Base-by-base conservation (phyloP, 2,113 vertebrate species). In the Rhizomys pruinosus region DNA sequence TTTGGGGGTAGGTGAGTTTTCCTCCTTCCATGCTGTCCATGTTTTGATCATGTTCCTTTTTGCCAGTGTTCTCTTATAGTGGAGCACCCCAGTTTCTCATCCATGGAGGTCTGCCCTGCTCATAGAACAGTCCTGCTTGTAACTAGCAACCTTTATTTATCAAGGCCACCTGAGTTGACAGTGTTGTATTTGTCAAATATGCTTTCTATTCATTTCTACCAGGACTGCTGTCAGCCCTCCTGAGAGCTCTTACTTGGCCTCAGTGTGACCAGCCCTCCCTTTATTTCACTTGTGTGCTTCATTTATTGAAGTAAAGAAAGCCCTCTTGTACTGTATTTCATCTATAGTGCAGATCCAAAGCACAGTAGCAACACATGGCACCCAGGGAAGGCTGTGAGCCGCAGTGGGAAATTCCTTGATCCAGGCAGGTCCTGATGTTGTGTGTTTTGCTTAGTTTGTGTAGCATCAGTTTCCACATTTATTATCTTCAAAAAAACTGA, bases 181-280 rank as follows among this genome's bases (percentile, higher is more conserved):
- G 52, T 15, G 25, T 22, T 57, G 89, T 86, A 59, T 86, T 94
- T 87, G 93, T 68, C 90, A 96, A 93, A 84, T 93, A 95, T 19
- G 71, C 69, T 34, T 66, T 39, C 76, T 84, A 20, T 80, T 93
- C 47, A 44, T 85, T 92, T 78, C n/a, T 19, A 8, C 32, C 68
- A 73, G 89, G 20, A 86, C 69, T 66, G 81, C 72, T 78, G 72
- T 88, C 76, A 84, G n/a, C 11, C 42, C 23, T 69, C 78, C 68
- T 55, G 22, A 74, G 61, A 9, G 52, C 23, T 91, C 81, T 44
- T n/a, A 44, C 29, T 34, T 29, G 32, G 82, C 20, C 39, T 61
- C 22, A 39, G 27, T 63, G 73, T 74, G 91, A 27, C 64, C 69
- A 88, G 32, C 16, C 9, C 17, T 59, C 76, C 76, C 37, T 94